Conservation (phyloP, 2,888 invertebrate species). For the Drosophila ezoana region DNA sequence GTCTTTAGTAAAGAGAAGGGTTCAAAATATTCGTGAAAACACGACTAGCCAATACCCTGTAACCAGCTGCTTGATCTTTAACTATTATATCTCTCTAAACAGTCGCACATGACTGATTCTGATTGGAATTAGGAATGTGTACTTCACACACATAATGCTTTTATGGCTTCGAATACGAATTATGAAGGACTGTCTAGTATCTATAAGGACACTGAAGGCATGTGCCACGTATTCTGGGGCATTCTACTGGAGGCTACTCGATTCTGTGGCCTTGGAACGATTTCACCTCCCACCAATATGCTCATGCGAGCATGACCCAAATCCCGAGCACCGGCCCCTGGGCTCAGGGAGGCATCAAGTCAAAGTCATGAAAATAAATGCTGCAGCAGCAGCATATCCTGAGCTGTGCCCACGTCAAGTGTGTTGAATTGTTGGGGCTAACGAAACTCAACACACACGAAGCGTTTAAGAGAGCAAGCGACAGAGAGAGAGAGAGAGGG, state of each 20-base stretch:
- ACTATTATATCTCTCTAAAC: too few species aligned
- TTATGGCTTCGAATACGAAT: not conserved
- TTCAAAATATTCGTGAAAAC: too few species aligned
- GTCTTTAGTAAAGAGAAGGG: too few species aligned
- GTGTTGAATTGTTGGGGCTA: slow-evolving; percentile 28
- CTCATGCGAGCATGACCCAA: slow-evolving; percentile 48
- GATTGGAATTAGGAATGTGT: too few species aligned
- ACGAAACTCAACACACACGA: slow-evolving; percentile 46
- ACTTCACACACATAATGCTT: too few species aligned
- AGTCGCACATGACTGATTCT: too few species aligned
- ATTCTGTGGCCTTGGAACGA: slow-evolving; percentile 37
- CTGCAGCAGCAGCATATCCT: slow-evolving; percentile 35
- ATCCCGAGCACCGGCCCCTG: slow-evolving; percentile 40
- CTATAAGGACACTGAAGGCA: not conserved
- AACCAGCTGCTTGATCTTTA: too few species aligned
- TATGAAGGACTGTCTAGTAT: not conserved
- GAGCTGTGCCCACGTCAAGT: slow-evolving; percentile 8
- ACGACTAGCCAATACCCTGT: too few species aligned
- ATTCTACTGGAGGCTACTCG: slow-evolving; percentile 29
- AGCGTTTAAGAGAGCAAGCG: not conserved
- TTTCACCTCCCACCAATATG: slow-evolving; percentile 1
- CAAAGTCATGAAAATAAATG: slow-evolving; percentile 28
- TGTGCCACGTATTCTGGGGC: slow-evolving; percentile 21
- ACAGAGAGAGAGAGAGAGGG: not conserved
- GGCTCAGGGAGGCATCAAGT: slow-evolving; percentile 39